phyloP scores from a whole-genome alignment of 2,797 vertebrate species.

The Eulemur coronatus region DNA sequence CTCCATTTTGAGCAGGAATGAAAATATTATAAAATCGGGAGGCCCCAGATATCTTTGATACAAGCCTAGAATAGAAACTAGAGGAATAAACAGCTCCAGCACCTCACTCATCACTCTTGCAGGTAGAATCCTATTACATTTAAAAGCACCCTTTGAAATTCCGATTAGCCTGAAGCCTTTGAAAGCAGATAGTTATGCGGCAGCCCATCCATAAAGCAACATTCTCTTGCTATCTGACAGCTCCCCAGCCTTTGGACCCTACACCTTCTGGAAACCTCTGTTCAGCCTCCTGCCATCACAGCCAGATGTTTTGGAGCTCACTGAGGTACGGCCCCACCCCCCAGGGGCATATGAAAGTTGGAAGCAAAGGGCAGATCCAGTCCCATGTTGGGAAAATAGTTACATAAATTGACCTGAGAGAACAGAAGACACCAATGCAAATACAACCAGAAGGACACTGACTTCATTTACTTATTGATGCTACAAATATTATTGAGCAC shows the following conservation, averaged over 20 bases:
- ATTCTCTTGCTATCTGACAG: constrained; percentile 37
- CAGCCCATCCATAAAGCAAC: constrained; percentile 13
- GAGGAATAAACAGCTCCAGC: constrained; percentile 58
- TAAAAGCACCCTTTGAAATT: constrained; percentile 78
- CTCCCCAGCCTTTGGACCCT: constrained; percentile 51
- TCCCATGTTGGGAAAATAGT: constrained; percentile 31
- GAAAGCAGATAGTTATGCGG: constrained; percentile 60
- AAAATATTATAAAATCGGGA: constrained; percentile 46
- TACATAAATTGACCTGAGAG: constrained; percentile 17
- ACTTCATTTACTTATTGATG: background rate
- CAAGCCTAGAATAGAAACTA: constrained; percentile 64
- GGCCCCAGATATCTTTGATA: constrained; percentile 45
- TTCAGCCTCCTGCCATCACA: background rate
- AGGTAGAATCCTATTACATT: constrained; percentile 73
- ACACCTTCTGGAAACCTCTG: background rate
- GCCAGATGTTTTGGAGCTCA: background rate
- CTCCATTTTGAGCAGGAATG: background rate
- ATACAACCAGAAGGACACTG: background rate
- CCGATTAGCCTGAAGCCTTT: constrained; percentile 73
- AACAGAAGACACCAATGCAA: constrained; percentile 28
- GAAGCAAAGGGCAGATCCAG: background rate
- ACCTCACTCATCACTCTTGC: constrained; percentile 51
- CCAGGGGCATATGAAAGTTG: background rate
- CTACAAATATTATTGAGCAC: background rate
- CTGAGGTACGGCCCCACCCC: background rate